Conservation (phyloP, 2,888 invertebrate species). For the Cantharis rustica region DNA sequence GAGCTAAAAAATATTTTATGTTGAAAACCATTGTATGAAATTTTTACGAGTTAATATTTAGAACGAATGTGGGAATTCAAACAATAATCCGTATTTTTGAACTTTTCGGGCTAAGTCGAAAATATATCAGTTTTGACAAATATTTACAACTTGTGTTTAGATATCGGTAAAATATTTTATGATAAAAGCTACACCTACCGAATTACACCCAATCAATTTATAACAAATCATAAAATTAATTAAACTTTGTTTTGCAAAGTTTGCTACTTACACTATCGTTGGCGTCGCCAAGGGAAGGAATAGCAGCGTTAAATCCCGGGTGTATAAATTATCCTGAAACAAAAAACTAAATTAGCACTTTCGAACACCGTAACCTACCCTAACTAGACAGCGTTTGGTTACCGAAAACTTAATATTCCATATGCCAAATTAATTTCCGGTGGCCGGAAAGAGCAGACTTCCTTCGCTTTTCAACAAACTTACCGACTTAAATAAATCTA, state of each 20-base stretch:
- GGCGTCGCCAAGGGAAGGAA: not conserved
- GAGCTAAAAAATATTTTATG: not conserved
- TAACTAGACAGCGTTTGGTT: not conserved
- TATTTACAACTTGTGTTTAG: not conserved
- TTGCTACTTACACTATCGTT: not conserved
- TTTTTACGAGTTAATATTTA: not conserved
- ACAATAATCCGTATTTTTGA: not conserved
- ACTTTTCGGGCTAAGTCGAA: not conserved
- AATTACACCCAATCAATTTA: not conserved
- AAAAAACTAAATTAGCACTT: not conserved
- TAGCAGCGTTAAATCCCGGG: not conserved
- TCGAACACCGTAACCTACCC: not conserved
- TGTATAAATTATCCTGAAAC: not conserved
- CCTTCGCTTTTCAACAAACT: not conserved
- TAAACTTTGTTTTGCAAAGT: not conserved
- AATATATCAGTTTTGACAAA: not conserved
- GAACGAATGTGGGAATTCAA: not conserved
- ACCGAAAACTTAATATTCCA: not conserved
- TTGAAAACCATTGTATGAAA: not conserved
- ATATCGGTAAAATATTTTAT: not conserved
- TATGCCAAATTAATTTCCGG: not conserved
- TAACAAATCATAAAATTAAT: not conserved
- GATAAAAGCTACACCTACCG: not conserved
- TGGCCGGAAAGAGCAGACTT: not conserved
- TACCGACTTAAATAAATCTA: not conserved